These are phyloP conservation scores for Laspeyria flexula DNA, from an alignment of 2,888 invertebrate genomes.

Conservation along the genomic window DNA sequence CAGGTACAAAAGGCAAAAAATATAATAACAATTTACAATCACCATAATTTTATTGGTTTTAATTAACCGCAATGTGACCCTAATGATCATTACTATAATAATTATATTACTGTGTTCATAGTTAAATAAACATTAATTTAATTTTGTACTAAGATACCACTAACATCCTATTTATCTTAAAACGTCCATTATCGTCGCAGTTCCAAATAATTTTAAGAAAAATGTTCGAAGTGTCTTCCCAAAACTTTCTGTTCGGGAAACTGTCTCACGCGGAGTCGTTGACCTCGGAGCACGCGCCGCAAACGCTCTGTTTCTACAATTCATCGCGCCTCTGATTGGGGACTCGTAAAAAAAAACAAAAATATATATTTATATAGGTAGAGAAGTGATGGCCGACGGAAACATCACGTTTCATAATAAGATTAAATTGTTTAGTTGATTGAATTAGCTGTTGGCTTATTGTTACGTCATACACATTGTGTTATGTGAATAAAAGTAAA, in stretches of 20 bases:
- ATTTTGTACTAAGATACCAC: no score
- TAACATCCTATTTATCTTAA: no score
- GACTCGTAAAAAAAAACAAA: constrained; percentile 41
- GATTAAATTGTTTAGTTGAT: not conserved
- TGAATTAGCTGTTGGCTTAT: no score
- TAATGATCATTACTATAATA: no score
- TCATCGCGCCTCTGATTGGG: constrained; percentile 59
- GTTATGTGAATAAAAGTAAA: no score
- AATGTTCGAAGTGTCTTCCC: constrained; percentile 32
- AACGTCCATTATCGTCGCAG: not conserved
- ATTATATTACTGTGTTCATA: no score
- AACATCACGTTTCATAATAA: constrained; percentile 26
- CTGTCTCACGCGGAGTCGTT: constrained; percentile 52
- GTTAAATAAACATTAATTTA: no score
- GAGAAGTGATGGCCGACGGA: constrained; percentile 24
- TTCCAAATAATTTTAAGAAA: constrained; percentile 31
- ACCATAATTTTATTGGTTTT: no score
- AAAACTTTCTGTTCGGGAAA: constrained; percentile 49
- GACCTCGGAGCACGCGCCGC: constrained; percentile 59
- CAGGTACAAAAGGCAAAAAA: no score
- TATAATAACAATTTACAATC: no score
- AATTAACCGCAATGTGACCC: no score
- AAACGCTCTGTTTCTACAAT: constrained; percentile 62
- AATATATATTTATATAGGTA: constrained; percentile 23
- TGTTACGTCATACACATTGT: not conserved